Base-by-base conservation (phyloP, 1,140 invertebrate species). In the Melanaphis sacchari region DNA sequence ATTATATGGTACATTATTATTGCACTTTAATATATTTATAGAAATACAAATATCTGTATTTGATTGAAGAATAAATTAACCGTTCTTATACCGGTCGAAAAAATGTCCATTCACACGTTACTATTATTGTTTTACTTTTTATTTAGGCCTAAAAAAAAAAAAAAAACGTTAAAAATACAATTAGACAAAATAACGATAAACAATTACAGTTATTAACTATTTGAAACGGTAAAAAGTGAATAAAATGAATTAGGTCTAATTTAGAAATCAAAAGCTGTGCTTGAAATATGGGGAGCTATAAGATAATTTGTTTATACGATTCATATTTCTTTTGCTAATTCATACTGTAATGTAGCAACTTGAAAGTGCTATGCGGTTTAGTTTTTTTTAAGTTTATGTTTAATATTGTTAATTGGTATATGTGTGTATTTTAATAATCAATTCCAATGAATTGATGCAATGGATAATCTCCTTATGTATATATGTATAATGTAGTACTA, bases 101-200 rank as follows among this genome's bases (percentile, higher is more conserved):
- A 26, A 76, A n/a, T 15, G 18, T 76, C 36, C 22, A 38, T 82
- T 38, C 76, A 24, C 82, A 2, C 22, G 81, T 26, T 38, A 84
- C 8, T 24, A 41, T 41, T 7, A 84, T 43, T 41, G 84, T 46
- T 43, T 43, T n/a, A 46, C 38, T 87, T 5, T 31, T 43, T 46
- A 87, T 87, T 43, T 87, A 87, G 41, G 15, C 31, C 41, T 46
- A 88, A 49, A 88, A 88, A 88, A 21, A 49, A 88, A 49, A 88
- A 88, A 88, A 21, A 49, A 88, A 52, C 46, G 43, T 49, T 89
- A 24, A 49, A 89, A 89, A 52, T 87, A 89, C 46, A 52, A 36
- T 89, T 18, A 22, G 4, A 52, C 21, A 38, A 89, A 52, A 22
- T 18, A 52, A 38, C n/a, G 87, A 46, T 26, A 40, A 11, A 41